Base-by-base conservation (phyloP, 2,888 invertebrate species). In the Eremobia ochroleuca region DNA sequence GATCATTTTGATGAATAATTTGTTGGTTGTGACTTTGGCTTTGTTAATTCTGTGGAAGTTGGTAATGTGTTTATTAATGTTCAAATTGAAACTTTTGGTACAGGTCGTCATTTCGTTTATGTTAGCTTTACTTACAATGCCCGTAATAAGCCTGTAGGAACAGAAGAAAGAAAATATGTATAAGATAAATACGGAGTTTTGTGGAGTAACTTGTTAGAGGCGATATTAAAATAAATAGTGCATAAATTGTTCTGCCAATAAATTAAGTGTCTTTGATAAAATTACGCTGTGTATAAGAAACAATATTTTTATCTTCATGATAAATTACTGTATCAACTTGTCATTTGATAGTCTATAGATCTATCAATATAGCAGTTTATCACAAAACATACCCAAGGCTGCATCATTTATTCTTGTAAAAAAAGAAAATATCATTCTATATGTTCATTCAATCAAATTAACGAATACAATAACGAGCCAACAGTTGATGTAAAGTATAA, bases 361-460 rank as follows among this genome's bases (percentile, higher is more conserved):
- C 2, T 4, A 78, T 52, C 2, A 61, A 31, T 46, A 11, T 0
- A 52, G 4, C 55, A 55, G 15, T 77, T 46, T 21, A 55, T 62
- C 46, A 55, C 3, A 31, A 67, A 67, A 58, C 1, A n/a, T 18
- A 55, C n/a, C 1, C 28, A 21, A 64, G 34, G 13, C 18, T 15
- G 13, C 37, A 62, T 28, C 25, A 69, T 59, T 25, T 11, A 66
- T 66, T 59, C 43, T 46, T 43, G n/a, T 65, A 69, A 65, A 79
- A 80, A 55, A n/a, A 40, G 5, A 72, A 61, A 59, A 85, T 84
- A 62, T 84, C 25, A 49, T 61, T 34, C 21, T 49, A 55, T 28
- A 69, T 61, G 34, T 37, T 66, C 71, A 67, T 89, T 77, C 81
- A 73, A 89, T 88, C 84, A 88, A 85, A 85, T 87, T 89, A 89